These are phyloP conservation scores for Teinopalpus imperialis DNA, from an alignment of 2,888 invertebrate genomes.

Conservation along the genomic window DNA sequence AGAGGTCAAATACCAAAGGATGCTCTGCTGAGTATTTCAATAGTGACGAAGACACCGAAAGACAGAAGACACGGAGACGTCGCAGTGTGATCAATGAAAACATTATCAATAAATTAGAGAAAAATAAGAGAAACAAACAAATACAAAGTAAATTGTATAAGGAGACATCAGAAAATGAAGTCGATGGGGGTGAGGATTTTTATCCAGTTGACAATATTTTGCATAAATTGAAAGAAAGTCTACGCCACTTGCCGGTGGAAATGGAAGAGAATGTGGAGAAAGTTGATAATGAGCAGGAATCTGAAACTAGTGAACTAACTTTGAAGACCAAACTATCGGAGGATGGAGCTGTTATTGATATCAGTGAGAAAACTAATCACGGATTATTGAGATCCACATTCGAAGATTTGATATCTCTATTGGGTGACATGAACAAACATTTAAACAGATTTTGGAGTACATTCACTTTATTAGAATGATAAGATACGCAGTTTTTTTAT, in stretches of 20 bases:
- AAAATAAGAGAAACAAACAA: conserved; percentile 24
- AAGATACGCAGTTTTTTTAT: conserved; percentile 35
- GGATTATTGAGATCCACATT: conserved; percentile 57
- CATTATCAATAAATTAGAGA: conserved; percentile 37
- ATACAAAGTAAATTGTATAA: conserved; percentile 21
- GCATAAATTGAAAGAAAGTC: conserved; percentile 48
- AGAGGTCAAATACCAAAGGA: conserved; percentile 26
- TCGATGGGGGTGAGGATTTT: conserved; percentile 42
- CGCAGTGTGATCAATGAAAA: conserved; percentile 30
- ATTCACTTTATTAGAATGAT: conserved; percentile 55
- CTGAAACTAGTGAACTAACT: conserved; percentile 37
- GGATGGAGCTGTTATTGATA: conserved; percentile 42
- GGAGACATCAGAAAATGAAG: conserved; percentile 45
- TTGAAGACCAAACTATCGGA: conserved; percentile 49
- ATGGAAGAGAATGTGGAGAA: conserved; percentile 30
- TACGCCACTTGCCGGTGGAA: conserved; percentile 45
- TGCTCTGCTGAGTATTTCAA: conserved; percentile 27
- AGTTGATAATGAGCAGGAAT: conserved; percentile 32
- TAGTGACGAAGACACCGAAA: conserved; percentile 30
- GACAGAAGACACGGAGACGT: conserved; percentile 29
- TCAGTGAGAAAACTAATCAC: conserved; percentile 44
- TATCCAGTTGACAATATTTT: conserved; percentile 50
- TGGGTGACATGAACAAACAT: conserved; percentile 62
- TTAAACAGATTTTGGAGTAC: conserved; percentile 60
- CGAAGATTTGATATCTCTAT: conserved; percentile 47